These are phyloP conservation scores for Aegithalos caudatus DNA, from an alignment of 2,113 vertebrate species.

Conservation along the genomic window DNA sequence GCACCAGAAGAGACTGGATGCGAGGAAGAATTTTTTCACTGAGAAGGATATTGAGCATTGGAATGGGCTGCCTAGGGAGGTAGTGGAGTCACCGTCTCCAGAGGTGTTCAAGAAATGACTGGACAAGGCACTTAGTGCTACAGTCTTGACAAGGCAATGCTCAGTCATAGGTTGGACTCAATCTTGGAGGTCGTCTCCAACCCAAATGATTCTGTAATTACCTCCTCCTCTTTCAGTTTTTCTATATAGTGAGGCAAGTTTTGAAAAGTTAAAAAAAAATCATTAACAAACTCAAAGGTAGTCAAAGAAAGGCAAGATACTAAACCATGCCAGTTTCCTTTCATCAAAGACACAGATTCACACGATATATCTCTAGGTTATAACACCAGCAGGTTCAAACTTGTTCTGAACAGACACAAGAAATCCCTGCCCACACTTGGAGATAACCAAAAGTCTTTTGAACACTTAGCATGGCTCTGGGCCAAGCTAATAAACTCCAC, in stretches of 20 bases:
- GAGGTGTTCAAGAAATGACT: neutral
- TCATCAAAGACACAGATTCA: neutral
- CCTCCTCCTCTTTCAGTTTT: neutral
- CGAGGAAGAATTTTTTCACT: neutral
- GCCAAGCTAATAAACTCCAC: slow-evolving; percentile 34
- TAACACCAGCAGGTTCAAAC: neutral
- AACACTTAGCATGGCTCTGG: neutral
- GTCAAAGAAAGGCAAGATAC: neutral
- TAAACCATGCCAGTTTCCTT: neutral
- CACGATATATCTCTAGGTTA: neutral
- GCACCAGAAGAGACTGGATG: neutral
- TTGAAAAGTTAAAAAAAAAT: neutral
- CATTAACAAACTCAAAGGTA: neutral
- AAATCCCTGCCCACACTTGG: neutral
- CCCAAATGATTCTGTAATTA: neutral
- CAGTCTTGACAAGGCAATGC: neutral
- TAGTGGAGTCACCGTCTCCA: fast-evolving
- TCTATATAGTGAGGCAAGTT: neutral
- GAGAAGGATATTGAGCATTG: neutral
- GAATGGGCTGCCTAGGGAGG: neutral
- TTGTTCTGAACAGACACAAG: neutral
- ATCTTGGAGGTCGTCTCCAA: neutral
- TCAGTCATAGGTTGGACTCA: neutral
- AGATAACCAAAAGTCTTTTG: slow-evolving; percentile 31
- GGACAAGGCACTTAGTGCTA: neutral